These are phyloP conservation scores for Paradisaea rubra DNA, from an alignment of 2,113 vertebrate species.

Conservation along the genomic window DNA sequence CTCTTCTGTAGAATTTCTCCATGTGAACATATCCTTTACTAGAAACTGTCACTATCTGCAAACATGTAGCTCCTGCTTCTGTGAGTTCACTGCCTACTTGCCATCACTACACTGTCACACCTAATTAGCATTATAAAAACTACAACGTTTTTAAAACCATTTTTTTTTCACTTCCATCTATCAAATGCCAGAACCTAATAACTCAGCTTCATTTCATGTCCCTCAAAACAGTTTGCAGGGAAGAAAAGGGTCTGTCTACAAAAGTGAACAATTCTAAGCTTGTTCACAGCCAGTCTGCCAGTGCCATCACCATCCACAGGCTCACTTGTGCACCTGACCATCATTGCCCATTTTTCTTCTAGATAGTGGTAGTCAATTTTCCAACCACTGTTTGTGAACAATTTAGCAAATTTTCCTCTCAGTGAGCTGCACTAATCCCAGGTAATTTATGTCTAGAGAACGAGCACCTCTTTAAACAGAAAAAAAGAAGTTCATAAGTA, in stretches of 20 bases:
- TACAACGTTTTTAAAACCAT: neutral
- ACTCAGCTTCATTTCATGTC: neutral
- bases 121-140: conserved; percentile 18
- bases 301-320: neutral
- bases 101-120: neutral
- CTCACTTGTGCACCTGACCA: neutral
- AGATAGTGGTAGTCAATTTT: neutral
- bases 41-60: conserved; percentile 5
- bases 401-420: neutral
- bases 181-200: conserved; percentile 16
- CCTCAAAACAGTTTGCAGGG: neutral
- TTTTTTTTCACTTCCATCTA: neutral
- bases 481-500: neutral
- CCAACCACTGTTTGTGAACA: neutral
- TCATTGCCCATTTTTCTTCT: neutral
- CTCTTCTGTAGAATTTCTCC: neutral
- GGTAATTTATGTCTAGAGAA: neutral
- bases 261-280: neutral
- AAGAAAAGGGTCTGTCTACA: neutral
- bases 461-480: rapidly evolving
- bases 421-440: neutral
- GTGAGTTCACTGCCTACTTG: conserved; percentile 5
- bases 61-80: conserved; percentile 15
- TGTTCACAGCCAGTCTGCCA: neutral
- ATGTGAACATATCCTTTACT: neutral